Evolutionary conservation across 2,888 invertebrate genomes (phyloP).

Genomic region (Lasiommata megera): DNA sequence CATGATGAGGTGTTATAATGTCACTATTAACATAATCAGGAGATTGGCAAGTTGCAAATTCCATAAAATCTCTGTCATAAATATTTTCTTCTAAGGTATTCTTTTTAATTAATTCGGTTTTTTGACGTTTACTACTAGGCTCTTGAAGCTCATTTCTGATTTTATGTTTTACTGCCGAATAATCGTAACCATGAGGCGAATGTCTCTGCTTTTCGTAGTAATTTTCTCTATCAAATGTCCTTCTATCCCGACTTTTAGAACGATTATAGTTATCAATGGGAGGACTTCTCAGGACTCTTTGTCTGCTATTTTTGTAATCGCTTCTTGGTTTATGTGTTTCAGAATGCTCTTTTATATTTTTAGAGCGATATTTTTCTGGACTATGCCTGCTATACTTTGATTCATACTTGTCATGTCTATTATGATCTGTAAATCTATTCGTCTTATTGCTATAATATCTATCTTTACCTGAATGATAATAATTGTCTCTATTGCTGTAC

Average conservation of each 20-base stretch:
- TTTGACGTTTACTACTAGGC: conserved; percentile 48
- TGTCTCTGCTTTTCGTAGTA: conserved; percentile 38
- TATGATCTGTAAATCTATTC: conserved; percentile 38
- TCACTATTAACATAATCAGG: conserved; percentile 51
- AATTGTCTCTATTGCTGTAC: conserved; percentile 14
- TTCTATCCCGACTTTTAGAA: conserved; percentile 40
- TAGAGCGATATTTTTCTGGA: conserved; percentile 31
- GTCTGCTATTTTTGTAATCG: conserved; percentile 38
- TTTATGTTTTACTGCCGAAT: conserved; percentile 47
- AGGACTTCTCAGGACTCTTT: conserved; percentile 48
- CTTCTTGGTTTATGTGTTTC: conserved; percentile 39
- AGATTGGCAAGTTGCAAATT: conserved; percentile 55
- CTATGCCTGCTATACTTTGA: conserved; percentile 40
- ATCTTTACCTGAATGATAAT: conserved; percentile 20
- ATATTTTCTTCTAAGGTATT: conserved; percentile 26
- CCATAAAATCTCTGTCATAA: conserved; percentile 30
- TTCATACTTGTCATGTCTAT: conserved; percentile 45
- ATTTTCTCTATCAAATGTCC: conserved; percentile 37
- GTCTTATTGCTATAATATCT: conserved; percentile 33
- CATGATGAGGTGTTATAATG: conserved; percentile 31
- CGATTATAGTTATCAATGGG: conserved; percentile 42
- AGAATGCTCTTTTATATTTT: conserved; percentile 18
- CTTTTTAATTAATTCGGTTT: conserved; percentile 37
- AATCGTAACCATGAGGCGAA: conserved; percentile 25
- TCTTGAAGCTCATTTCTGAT: conserved; percentile 47